Evolutionary conservation across 2,113 vertebrate species (phyloP).

Genomic region (Brachionichthys hirsutus): DNA sequence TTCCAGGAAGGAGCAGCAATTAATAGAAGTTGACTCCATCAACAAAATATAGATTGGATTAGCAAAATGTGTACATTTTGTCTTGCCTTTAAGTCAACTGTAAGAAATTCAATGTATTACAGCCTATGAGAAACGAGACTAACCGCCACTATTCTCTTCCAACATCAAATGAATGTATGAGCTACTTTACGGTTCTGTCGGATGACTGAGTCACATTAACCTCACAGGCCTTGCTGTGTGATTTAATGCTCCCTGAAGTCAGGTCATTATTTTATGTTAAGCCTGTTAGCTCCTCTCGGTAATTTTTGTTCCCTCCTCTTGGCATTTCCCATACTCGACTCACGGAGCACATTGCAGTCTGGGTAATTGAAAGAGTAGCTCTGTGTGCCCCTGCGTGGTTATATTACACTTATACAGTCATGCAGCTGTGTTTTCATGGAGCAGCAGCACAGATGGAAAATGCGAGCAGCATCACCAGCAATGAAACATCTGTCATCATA

Average conservation of each 20-base stretch:
- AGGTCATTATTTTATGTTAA: too few species aligned
- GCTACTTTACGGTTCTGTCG: too few species aligned
- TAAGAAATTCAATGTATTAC: not conserved
- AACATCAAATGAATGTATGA: too few species aligned
- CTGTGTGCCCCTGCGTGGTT: constrained; percentile 19
- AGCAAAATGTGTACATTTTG: not conserved
- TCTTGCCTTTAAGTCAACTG: not conserved
- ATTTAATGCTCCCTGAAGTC: too few species aligned
- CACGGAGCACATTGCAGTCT: not conserved
- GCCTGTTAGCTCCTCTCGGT: too few species aligned
- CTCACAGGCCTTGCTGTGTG: too few species aligned
- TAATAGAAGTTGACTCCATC: not conserved
- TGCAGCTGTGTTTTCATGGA: constrained; percentile 6
- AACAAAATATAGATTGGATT: not conserved
- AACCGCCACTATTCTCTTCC: too few species aligned
- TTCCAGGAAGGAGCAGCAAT: not conserved
- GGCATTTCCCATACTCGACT: not conserved
- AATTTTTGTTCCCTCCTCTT: not conserved
- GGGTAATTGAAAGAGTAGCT: constrained; percentile 1
- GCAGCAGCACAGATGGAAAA: constrained; percentile 33
- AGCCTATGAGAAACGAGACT: too few species aligned
- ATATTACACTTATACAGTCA: not conserved
- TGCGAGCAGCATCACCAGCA: constrained; percentile 29
- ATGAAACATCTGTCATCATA: constrained; percentile 36
- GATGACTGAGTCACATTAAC: too few species aligned